Evolutionary conservation across 2,113 vertebrate genomes (phyloP).

Genomic region (Oncorhynchus gorbuscha): DNA sequence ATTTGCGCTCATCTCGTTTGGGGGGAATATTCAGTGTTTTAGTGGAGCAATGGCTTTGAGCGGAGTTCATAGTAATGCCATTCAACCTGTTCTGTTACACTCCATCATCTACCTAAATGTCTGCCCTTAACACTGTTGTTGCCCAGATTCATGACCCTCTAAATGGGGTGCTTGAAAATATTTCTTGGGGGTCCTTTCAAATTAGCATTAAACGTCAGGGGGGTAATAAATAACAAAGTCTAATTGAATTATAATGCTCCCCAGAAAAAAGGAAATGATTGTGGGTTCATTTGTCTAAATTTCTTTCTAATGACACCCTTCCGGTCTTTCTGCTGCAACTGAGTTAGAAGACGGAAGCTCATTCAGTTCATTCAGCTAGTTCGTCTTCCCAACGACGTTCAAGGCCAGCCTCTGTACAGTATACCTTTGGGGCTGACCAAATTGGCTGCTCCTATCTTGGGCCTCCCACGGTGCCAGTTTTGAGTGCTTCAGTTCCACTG

Average conservation of each 20-base stretch:
- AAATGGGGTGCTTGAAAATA: conserved; percentile 33
- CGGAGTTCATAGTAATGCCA: background rate
- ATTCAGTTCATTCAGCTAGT: conserved; percentile 4
- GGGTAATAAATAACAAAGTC: conserved; percentile 35
- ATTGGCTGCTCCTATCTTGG: background rate
- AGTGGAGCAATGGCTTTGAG: background rate
- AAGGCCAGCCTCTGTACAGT: background rate
- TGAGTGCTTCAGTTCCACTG: background rate
- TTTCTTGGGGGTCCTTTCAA: conserved; percentile 24
- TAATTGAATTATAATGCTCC: conserved; percentile 44
- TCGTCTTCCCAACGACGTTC: conserved; percentile 16
- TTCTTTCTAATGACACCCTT: conserved; percentile 40
- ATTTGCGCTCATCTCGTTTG: background rate
- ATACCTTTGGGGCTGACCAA: background rate
- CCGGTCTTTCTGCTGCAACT: conserved; percentile 19
- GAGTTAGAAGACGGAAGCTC: conserved; percentile 5
- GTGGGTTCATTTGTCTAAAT: background rate
- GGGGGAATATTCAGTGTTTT: background rate
- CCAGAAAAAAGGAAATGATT: background rate
- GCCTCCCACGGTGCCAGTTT: background rate
- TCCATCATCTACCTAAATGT: conserved; percentile 23
- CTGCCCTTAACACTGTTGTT: conserved; percentile 18
- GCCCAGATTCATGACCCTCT: conserved; percentile 25
- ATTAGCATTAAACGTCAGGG: conserved; percentile 28
- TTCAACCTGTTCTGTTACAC: background rate